Evolutionary conservation across 2,113 vertebrate genomes (phyloP), one percentile per base, ranked within the genome.

Genomic region (Microcebus tavaratra): DNA sequence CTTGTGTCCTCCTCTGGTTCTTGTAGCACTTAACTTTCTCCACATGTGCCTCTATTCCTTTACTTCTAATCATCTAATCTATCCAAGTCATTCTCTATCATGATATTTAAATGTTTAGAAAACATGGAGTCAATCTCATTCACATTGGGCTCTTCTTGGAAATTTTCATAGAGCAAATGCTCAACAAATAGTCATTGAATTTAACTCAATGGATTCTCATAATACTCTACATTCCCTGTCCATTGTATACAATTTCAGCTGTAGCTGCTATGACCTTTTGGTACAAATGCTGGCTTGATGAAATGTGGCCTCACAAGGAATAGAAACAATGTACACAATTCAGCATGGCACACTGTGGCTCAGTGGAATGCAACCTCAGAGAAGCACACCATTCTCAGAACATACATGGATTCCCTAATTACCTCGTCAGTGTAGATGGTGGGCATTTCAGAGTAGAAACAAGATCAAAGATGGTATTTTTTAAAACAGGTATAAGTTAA

Each of bases 221-320:
- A 87, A 87, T 76, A 87, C 7, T 72, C 55, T 17, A 72, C 94
- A 96, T 93, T 93, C 91, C 55, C 45, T 59, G n/a, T 50, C 50
- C 45, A 88, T 42, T 91, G 57, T 95, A 91, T 59, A 87, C 25
- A 90, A 70, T 79, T 91, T 88, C 61, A 78, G 34, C 78, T 94
- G 70, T 70, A 86, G 72, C 15, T 21, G 34, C 8, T 88, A 48
- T 94, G 96, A 96, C 70, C 91, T 97, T 96, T 95, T 34, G 29
- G 79, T 93, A 27, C 23, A 80, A 79, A 61, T 67, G 59, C 15
- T 34, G 88, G 42, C 31, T 70, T 65, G 3, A 34, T 79, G 78
- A 91, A 95, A 89, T 79, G 21, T 65, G 76, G 70, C 73, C 75
- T 94, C 31, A 57, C 5, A 70, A 11, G 48, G 65, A 94, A 87